phyloP scores from a whole-genome alignment of 2,797 vertebrate genomes.

The Gambelia wislizenii region DNA sequence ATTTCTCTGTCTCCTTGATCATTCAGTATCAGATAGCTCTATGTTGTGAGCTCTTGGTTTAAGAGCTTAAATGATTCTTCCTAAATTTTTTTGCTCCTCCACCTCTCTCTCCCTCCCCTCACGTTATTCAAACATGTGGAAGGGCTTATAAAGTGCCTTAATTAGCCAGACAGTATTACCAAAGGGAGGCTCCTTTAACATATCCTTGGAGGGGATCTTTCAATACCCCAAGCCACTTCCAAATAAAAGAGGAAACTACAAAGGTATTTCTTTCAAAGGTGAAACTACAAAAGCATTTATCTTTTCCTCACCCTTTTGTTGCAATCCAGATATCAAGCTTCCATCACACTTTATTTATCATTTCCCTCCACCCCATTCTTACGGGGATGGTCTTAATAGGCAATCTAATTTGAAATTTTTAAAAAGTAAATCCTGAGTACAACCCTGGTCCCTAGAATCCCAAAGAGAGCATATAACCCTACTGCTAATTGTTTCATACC shows the following conservation, averaged over 20 bases:
- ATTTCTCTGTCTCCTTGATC: conserved; percentile 35
- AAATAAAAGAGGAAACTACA: conserved; percentile 53
- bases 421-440: conserved; percentile 18
- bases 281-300: conserved; percentile 50
- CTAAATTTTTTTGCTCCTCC: no score
- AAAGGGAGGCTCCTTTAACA: conserved; percentile 51
- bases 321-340: conserved; percentile 51
- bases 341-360: conserved; percentile 39
- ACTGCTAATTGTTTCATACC: conserved; percentile 24
- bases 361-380: conserved; percentile 45
- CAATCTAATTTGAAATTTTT: conserved; percentile 52
- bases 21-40: conserved; percentile 46
- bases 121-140: conserved; percentile 42
- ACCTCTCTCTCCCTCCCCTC: background rate
- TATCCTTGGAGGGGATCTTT: conserved; percentile 54
- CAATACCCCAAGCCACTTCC: conserved; percentile 52
- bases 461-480: conserved; percentile 37
- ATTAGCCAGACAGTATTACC: conserved; percentile 57
- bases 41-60: conserved; percentile 33
- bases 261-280: conserved; percentile 50
- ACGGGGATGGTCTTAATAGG: conserved; percentile 49
- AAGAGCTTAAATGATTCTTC: conserved; percentile 47
- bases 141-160: conserved; percentile 59
- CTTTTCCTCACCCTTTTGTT: conserved; percentile 51
- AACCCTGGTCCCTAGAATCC: accelerated